Conservation (phyloP, 2,797 vertebrate species). For the Argya squamiceps region DNA sequence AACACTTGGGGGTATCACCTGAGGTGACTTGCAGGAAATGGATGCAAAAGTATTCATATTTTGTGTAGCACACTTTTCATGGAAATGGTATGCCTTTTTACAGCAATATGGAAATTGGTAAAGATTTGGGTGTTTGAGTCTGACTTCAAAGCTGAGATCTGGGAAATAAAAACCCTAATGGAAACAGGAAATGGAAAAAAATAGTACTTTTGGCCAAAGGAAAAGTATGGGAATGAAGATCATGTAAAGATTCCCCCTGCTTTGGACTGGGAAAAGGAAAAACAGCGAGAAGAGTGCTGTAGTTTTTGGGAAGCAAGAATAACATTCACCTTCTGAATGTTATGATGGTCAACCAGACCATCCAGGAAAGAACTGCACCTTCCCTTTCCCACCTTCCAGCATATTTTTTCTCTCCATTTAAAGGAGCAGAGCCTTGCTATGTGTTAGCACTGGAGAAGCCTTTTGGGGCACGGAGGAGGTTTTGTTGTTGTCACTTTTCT, state of each 20-base stretch:
- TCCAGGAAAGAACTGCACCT: background rate
- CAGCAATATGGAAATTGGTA: background rate
- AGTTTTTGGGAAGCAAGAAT: background rate
- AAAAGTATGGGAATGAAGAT: background rate
- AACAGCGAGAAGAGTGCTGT: background rate
- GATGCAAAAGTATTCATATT: background rate
- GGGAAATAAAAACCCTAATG: background rate
- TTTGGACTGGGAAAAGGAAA: background rate
- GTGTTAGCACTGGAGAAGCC: background rate
- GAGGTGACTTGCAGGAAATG: background rate
- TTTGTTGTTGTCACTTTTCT: background rate
- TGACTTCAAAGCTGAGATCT: background rate
- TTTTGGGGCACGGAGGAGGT: background rate
- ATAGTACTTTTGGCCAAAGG: background rate
- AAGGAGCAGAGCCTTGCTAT: background rate
- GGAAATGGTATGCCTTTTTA: background rate
- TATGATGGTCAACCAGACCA: too few species aligned
- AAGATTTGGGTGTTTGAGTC: background rate
- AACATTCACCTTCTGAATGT: background rate
- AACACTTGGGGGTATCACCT: background rate
- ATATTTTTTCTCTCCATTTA: background rate
- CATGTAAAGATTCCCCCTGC: rapidly evolving
- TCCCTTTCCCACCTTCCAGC: background rate
- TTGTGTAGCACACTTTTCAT: background rate
- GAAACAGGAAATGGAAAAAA: background rate